A percentile compares a stretch with the other conserved stretches of the same genome.
These are phyloP conservation scores for Hemicordylus capensis DNA, from an alignment of 2,113 vertebrate species.

Conservation along the genomic window DNA sequence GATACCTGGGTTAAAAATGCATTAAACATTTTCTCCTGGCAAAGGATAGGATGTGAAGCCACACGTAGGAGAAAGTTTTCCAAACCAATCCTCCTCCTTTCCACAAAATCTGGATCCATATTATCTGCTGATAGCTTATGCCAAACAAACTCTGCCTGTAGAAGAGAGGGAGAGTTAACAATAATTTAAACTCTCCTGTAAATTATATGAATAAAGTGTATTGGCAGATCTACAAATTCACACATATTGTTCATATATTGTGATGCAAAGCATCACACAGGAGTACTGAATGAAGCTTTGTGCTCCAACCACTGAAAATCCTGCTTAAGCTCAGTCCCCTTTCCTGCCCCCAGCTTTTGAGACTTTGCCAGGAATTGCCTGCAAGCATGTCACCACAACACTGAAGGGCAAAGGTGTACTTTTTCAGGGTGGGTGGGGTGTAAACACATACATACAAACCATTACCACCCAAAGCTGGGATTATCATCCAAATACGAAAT, in stretches of 20 bases:
- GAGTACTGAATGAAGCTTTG: background rate
- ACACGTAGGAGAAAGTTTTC: conserved; percentile 95
- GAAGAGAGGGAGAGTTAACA: conserved; percentile 51
- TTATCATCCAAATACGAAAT: background rate
- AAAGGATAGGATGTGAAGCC: conserved; percentile 89
- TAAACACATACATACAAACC: background rate
- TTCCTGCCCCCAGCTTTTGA: background rate
- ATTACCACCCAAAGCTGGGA: background rate
- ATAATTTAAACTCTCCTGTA: background rate
- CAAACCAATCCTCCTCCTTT: conserved; percentile 91
- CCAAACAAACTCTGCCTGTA: conserved; percentile 97
- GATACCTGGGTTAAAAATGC: conserved; percentile 92
- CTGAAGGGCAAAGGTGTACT: background rate
- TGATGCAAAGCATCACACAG: background rate
- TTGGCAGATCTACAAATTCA: background rate
- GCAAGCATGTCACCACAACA: background rate
- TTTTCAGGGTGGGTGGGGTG: no score
- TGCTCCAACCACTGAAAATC: background rate
- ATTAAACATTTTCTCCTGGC: conserved; percentile 89
- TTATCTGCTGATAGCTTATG: conserved; percentile 97
- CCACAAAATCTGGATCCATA: conserved; percentile 98
- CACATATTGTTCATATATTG: background rate
- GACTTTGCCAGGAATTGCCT: background rate
- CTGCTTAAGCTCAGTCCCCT: background rate
- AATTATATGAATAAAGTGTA: background rate